phyloP scores from a whole-genome alignment of 2,888 invertebrate genomes.

The Leptinotarsa peninsularis region DNA sequence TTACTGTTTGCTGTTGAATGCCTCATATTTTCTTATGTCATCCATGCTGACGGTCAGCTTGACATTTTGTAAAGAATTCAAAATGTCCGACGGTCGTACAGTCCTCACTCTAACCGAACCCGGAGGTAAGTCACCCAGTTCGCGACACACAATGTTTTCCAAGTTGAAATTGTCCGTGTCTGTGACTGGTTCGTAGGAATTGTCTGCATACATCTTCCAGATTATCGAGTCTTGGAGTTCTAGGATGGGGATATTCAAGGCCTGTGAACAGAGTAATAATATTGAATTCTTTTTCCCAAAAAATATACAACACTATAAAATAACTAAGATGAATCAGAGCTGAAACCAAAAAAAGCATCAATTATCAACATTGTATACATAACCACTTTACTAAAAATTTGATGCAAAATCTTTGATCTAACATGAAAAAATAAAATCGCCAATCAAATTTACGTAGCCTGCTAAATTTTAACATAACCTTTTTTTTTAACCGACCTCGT shows the following conservation, averaged over 20 bases:
- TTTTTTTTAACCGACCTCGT: no score
- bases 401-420: no score
- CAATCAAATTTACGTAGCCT: no score
- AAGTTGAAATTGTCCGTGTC: conserved; percentile 42
- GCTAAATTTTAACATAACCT: no score
- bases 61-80: conserved; percentile 54
- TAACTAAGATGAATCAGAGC: no score
- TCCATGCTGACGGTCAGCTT: conserved; percentile 55
- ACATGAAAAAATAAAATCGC: no score
- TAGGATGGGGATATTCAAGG: conserved; percentile 63
- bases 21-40: conserved; percentile 55
- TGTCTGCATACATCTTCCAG: conserved; percentile 60
- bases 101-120: conserved; percentile 56
- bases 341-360: no score
- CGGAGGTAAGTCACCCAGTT: conserved; percentile 55
- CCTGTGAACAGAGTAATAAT: conserved; percentile 21
- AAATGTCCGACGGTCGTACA: conserved; percentile 57
- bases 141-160: conserved; percentile 43
- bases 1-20: conserved; percentile 14
- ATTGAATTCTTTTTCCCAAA: neutral
- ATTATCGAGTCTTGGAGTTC: conserved; percentile 65
- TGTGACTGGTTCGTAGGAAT: conserved; percentile 53
- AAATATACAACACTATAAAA: no score
- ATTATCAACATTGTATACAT: no score
- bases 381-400: no score